phyloP scores from a whole-genome alignment of 1,140 invertebrate species.

The Trichonephila clavata region DNA sequence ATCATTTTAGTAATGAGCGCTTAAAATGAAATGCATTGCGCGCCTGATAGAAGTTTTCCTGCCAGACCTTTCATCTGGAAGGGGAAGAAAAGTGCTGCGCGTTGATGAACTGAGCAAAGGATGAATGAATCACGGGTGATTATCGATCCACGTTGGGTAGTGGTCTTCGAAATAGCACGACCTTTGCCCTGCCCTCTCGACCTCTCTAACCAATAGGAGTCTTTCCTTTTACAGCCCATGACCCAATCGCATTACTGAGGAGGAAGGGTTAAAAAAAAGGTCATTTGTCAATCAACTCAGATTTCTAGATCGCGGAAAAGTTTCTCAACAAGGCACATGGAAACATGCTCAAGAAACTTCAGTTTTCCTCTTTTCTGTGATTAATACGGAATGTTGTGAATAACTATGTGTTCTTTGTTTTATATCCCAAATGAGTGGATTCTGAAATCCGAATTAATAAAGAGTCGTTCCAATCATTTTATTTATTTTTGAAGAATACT shows the following conservation, averaged over 20 bases:
- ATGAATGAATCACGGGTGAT: slow-evolving; percentile 69
- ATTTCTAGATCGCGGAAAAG: slow-evolving; percentile 28
- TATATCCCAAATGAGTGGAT: too few relatives aligned
- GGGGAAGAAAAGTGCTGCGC: slow-evolving; percentile 9
- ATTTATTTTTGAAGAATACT: too few relatives aligned
- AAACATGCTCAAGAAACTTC: neutral
- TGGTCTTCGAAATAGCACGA: slow-evolving; percentile 68
- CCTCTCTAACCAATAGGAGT: slow-evolving; percentile 65
- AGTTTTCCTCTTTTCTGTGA: neutral
- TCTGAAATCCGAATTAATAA: too few relatives aligned
- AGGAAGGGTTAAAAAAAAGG: slow-evolving; percentile 74
- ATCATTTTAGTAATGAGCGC: too few relatives aligned
- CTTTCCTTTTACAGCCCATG: slow-evolving; percentile 47
- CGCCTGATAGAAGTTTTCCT: neutral
- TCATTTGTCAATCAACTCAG: slow-evolving; percentile 67
- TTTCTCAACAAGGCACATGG: neutral
- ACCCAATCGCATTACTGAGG: slow-evolving; percentile 55
- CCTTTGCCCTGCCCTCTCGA: slow-evolving; percentile 76
- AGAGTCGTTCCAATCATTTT: too few relatives aligned
- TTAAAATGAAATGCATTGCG: neutral
- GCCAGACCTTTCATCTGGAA: neutral
- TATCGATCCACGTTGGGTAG: slow-evolving; percentile 64
- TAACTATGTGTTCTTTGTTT: too few relatives aligned
- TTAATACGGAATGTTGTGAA: neutral
- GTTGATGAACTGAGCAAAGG: slow-evolving; percentile 33